phyloP scores from a whole-genome alignment of 2,113 vertebrate species.

The Protobothrops mucrosquamatus region DNA sequence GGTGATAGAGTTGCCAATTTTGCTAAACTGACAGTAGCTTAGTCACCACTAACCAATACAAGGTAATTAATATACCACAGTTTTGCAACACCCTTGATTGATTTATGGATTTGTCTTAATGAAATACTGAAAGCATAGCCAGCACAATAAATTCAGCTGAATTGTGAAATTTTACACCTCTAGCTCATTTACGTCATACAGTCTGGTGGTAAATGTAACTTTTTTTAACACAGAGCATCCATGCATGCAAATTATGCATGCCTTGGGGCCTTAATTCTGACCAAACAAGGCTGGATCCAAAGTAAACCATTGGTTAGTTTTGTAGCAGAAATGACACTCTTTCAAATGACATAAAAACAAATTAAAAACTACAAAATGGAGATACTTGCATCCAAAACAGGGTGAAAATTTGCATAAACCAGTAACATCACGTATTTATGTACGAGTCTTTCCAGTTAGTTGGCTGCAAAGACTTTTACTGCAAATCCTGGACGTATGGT shows the following conservation, averaged over 20 bases:
- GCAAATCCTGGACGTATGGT: too few relatives aligned
- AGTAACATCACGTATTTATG: not conserved
- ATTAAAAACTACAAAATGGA: not conserved
- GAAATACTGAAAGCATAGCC: not conserved
- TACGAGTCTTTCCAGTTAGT: not conserved
- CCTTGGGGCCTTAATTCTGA: not conserved
- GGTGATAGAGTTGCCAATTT: not conserved
- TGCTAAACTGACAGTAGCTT: not conserved
- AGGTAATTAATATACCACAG: not conserved
- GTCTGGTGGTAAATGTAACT: not conserved
- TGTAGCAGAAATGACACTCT: not conserved
- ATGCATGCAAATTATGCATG: not conserved
- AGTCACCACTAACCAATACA: not conserved
- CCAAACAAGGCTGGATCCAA: not conserved
- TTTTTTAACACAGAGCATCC: not conserved
- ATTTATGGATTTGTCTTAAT: not conserved
- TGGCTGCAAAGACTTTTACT: too few relatives aligned
- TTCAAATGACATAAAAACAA: not conserved
- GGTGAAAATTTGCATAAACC: not conserved
- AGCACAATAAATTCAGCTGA: not conserved
- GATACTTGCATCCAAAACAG: not conserved
- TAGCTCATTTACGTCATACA: not conserved
- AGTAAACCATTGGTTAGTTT: not conserved
- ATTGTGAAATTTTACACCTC: not conserved
- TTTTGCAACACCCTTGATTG: not conserved